Percentiles rank a stretch among this genome's conserved stretches.
phyloP scores from a whole-genome alignment of 2,113 vertebrate species.

The Lontra canadensis region DNA sequence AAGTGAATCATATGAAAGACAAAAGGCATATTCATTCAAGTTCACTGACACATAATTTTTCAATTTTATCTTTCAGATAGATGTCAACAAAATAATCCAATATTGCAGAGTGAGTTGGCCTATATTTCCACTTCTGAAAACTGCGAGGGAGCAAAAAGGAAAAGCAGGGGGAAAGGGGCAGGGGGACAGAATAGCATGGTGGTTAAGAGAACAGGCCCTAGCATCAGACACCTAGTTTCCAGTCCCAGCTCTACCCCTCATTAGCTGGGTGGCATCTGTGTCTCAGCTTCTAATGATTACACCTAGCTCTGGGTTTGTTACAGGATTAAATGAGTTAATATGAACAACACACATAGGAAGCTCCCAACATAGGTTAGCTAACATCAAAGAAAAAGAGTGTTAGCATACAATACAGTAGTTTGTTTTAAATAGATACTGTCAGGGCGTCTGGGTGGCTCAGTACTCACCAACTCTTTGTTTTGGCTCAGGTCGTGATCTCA shows the following conservation, averaged over 20 bases:
- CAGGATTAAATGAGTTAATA: background rate
- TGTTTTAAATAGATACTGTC: background rate
- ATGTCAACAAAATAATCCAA: background rate
- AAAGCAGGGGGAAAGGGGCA: background rate
- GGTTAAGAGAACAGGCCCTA: background rate
- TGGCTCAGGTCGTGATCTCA: no score
- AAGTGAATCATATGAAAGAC: background rate
- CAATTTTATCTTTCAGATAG: background rate
- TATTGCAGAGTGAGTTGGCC: background rate
- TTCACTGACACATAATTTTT: slow-evolving; percentile 32
- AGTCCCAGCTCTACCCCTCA: background rate
- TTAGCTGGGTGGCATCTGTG: background rate
- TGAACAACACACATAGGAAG: background rate
- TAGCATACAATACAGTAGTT: background rate
- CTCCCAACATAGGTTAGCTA: background rate
- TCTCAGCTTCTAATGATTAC: background rate
- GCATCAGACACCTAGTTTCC: background rate
- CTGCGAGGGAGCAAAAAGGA: background rate
- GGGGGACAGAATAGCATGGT: accelerated
- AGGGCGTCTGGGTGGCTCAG: no score
- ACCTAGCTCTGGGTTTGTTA: background rate
- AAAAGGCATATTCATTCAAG: background rate
- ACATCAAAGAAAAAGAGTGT: background rate
- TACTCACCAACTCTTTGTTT: no score
- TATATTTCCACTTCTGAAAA: background rate